These are phyloP conservation scores for Craniophora ligustri DNA, from an alignment of 2,888 invertebrate species.

Conservation along the genomic window DNA sequence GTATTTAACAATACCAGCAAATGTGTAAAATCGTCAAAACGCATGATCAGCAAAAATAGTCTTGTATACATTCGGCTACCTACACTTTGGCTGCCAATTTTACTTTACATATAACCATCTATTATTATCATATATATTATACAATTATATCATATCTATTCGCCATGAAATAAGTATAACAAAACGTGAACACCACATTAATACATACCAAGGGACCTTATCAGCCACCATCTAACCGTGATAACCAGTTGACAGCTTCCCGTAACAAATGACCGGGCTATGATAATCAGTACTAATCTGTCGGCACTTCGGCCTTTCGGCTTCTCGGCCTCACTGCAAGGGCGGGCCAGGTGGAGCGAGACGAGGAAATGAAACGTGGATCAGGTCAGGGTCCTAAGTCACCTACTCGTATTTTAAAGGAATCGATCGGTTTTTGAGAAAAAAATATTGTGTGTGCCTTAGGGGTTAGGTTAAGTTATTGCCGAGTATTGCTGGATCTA, in stretches of 20 bases:
- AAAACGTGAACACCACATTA: conserved; percentile 13
- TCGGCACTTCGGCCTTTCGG: not conserved
- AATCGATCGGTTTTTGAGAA: too few species aligned
- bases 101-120: conserved; percentile 17
- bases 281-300: conserved; percentile 25
- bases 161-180: not conserved
- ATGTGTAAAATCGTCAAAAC: too few species aligned
- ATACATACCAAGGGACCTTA: conserved; percentile 2
- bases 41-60: too few species aligned
- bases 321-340: conserved; percentile 23
- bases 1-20: too few species aligned
- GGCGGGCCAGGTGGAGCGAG: conserved; percentile 20
- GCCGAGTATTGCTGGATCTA: too few species aligned
- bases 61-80: not conserved
- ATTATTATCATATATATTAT: too few species aligned
- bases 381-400: conserved; percentile 33
- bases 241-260: conserved; percentile 23
- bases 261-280: conserved; percentile 14
- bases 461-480: too few species aligned
- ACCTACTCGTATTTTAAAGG: not conserved
- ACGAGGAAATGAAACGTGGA: conserved; percentile 39
- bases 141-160: too few species aligned
- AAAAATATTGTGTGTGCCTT: not conserved
- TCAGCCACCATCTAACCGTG: conserved; percentile 23
- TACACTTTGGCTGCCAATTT: not conserved